phyloP scores from a whole-genome alignment of 2,113 vertebrate genomes.

The Perccottus glenii region DNA sequence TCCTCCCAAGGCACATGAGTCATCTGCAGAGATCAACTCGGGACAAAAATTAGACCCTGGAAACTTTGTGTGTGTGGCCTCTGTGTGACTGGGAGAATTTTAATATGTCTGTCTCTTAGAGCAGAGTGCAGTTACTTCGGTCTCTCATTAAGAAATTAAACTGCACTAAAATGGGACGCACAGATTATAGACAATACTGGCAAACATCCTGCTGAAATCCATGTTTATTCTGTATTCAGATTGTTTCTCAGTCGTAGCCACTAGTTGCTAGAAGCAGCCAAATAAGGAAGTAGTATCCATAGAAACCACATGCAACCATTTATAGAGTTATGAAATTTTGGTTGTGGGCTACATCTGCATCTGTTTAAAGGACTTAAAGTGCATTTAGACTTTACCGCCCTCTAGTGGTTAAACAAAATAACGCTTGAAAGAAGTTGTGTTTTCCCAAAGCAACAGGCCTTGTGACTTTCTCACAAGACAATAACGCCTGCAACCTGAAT shows the following conservation, averaged over 20 bases:
- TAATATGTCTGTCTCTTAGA: slow-evolving; percentile 14
- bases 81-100: slow-evolving; percentile 32
- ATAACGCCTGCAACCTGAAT: neutral
- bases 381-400: slow-evolving; percentile 17
- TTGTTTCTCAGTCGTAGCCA: slow-evolving; percentile 3
- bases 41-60: slow-evolving; percentile 16
- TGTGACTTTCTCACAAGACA: slow-evolving; percentile 2
- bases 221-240: neutral
- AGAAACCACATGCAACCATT: slow-evolving; percentile 10
- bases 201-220: neutral
- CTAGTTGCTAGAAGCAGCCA: slow-evolving; percentile 1
- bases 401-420: slow-evolving; percentile 31
- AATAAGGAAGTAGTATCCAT: slow-evolving; percentile 11
- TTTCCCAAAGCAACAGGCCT: neutral
- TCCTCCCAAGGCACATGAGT: slow-evolving; percentile 39
- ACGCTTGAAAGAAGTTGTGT: neutral
- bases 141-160: slow-evolving; percentile 40
- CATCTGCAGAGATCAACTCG: slow-evolving; percentile 22
- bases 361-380: neutral
- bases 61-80: slow-evolving; percentile 27
- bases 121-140: slow-evolving; percentile 4
- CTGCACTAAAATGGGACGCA: neutral
- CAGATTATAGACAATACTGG: slow-evolving; percentile 1
- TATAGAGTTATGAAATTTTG: slow-evolving; percentile 15
- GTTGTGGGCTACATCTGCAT: slow-evolving; percentile 11